These are phyloP conservation scores for Penaeus monodon DNA, from an alignment of 2,888 invertebrate genomes.

Conservation along the genomic window DNA sequence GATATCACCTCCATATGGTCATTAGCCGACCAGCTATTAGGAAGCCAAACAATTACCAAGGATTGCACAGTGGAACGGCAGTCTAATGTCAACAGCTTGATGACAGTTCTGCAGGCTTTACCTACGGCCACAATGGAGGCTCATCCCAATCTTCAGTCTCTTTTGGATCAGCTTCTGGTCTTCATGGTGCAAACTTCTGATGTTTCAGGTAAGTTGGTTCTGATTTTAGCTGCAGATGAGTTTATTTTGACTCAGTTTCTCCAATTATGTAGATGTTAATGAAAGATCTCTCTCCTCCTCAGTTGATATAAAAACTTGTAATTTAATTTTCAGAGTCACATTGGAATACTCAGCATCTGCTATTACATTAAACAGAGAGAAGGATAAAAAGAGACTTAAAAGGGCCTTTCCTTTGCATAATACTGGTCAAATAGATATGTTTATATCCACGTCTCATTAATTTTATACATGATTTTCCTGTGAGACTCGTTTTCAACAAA, in stretches of 20 bases:
- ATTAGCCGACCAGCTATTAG: conserved; percentile 42
- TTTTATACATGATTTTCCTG: no score
- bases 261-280: no score
- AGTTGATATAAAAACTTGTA: no score
- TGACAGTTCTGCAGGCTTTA: conserved; percentile 31
- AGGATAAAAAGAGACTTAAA: no score
- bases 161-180: conserved; percentile 47
- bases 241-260: background rate
- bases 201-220: conserved; percentile 17
- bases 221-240: background rate
- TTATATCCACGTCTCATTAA: no score
- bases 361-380: no score
- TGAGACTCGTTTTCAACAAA: no score
- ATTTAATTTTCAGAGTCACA: no score
- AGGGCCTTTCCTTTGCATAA: no score
- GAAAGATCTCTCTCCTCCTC: no score
- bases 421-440: no score
- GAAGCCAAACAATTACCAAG: conserved; percentile 41
- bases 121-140: conserved; percentile 17
- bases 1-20: conserved; percentile 34
- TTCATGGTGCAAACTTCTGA: conserved; percentile 32
- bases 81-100: background rate
- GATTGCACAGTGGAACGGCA: background rate
- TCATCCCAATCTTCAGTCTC: conserved; percentile 32
- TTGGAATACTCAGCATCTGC: no score